Evolutionary conservation across 2,797 vertebrate genomes (phyloP).

Genomic region (Coregonus suidteri): DNA sequence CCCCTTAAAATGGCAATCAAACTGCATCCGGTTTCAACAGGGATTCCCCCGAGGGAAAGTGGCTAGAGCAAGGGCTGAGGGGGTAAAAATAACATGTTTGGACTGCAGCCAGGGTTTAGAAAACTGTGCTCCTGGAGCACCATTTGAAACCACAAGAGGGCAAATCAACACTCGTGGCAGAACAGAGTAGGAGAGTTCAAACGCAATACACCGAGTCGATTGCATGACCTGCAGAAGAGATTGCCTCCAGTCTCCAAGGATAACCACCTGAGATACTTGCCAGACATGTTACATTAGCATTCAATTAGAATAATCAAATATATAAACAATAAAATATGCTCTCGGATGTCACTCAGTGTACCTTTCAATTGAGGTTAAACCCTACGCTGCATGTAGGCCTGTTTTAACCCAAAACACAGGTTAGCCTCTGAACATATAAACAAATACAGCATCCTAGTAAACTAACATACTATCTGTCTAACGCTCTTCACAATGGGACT

Average conservation of each 20-base stretch:
- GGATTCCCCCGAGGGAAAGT: too few species aligned
- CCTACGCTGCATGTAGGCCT: background rate
- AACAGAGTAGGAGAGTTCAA: background rate
- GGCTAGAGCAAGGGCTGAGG: too few species aligned
- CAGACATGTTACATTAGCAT: background rate
- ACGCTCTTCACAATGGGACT: background rate
- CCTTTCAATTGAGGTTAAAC: background rate
- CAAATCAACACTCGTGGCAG: background rate
- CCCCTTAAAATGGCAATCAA: too few species aligned
- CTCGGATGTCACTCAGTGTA: background rate
- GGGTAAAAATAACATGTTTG: too few species aligned
- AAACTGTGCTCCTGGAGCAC: background rate
- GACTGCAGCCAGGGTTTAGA: too few species aligned
- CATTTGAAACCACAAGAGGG: constrained; percentile 25
- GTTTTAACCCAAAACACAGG: background rate
- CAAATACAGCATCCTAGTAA: background rate
- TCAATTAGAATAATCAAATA: background rate
- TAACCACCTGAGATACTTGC: background rate
- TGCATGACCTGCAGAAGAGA: constrained; percentile 11
- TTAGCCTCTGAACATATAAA: background rate
- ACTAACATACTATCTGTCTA: background rate
- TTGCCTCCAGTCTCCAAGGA: background rate
- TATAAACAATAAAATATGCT: background rate
- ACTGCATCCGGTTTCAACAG: too few species aligned
- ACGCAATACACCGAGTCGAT: constrained; percentile 22